Percentiles rank a stretch among this genome's conserved stretches.
phyloP scores from a whole-genome alignment of 1,140 invertebrate species.

The Patella vulgata region DNA sequence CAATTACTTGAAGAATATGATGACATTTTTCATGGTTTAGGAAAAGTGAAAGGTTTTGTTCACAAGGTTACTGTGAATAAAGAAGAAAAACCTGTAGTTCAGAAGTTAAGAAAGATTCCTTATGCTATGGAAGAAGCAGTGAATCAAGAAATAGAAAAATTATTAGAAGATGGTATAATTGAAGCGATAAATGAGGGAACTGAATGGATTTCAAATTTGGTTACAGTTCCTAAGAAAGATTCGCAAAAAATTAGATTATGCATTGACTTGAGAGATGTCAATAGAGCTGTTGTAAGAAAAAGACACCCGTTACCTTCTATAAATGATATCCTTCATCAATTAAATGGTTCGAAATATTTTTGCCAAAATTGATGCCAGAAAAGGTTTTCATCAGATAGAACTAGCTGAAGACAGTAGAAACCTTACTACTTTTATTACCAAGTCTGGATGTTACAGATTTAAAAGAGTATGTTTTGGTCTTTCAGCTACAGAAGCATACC shows the following conservation, averaged over 20 bases:
- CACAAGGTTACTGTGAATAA: not conserved
- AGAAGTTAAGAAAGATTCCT: slow-evolving; percentile 16
- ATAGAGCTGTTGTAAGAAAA: slow-evolving; percentile 46
- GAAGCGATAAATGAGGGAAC: slow-evolving; percentile 42
- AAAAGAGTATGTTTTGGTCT: slow-evolving; percentile 38
- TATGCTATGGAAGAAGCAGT: slow-evolving; percentile 22
- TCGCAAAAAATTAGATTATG: slow-evolving; percentile 53
- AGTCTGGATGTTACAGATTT: slow-evolving; percentile 33
- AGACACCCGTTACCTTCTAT: slow-evolving; percentile 49
- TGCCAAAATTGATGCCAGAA: slow-evolving; percentile 44
- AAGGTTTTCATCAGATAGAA: slow-evolving; percentile 45
- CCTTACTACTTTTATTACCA: slow-evolving; percentile 44
- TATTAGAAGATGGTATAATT: slow-evolving; percentile 28
- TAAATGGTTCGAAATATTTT: slow-evolving; percentile 46
- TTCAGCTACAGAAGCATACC: slow-evolving; percentile 40
- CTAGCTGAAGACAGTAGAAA: slow-evolving; percentile 32
- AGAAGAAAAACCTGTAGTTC: not conserved
- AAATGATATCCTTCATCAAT: slow-evolving; percentile 37
- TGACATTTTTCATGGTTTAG: not conserved
- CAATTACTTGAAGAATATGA: no score
- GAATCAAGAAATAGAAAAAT: slow-evolving; percentile 18
- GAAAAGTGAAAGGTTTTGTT: not conserved
- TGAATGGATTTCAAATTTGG: slow-evolving; percentile 45
- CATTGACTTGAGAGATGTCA: slow-evolving; percentile 50
- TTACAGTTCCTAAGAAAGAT: no score